Evolutionary conservation across 2,113 vertebrate genomes (phyloP).

Genomic region (Pseudonaja textilis): DNA sequence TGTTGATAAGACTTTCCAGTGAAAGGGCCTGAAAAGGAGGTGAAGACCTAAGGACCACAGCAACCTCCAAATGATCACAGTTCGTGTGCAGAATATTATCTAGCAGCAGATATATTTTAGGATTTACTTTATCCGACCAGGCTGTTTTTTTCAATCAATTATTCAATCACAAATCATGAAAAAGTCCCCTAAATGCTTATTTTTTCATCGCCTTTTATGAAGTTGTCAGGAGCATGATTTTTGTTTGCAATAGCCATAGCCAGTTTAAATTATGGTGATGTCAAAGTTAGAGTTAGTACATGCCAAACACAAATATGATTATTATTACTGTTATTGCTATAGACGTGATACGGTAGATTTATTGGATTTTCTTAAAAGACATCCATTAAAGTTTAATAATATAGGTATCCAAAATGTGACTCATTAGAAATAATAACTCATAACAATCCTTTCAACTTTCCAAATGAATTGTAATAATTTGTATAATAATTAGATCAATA

Average conservation of each 20-base stretch:
- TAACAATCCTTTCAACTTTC: neutral
- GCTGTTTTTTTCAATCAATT: neutral
- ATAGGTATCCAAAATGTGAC: neutral
- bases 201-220: neutral
- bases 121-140: neutral
- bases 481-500: neutral
- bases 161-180: neutral
- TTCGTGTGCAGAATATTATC: neutral
- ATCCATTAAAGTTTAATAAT: neutral
- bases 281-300: neutral
- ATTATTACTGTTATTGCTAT: neutral
- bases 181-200: neutral
- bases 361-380: neutral
- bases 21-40: neutral
- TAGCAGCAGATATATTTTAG: neutral
- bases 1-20: neutral
- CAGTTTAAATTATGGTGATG: neutral
- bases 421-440: neutral
- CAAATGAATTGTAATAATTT: conserved; percentile 20
- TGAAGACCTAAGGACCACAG: neutral
- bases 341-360: neutral
- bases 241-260: neutral
- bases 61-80: neutral
- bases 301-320: neutral
- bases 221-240: neutral